These are phyloP conservation scores for Lerista edwardsae DNA, from an alignment of 2,797 vertebrate genomes.

Conservation along the genomic window DNA sequence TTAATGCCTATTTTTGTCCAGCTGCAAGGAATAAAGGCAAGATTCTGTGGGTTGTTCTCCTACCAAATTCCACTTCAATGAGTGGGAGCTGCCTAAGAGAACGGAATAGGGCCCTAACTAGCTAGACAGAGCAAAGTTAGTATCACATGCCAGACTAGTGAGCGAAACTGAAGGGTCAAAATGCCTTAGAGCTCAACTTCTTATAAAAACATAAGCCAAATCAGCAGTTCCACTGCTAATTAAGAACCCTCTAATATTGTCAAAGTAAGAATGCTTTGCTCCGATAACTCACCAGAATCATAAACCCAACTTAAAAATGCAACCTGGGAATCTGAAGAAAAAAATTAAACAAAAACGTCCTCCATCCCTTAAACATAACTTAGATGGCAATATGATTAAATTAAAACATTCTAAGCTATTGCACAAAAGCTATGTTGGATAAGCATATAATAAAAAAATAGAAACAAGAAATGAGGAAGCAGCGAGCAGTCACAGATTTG, in stretches of 20 bases:
- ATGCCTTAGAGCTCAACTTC: conserved; percentile 55
- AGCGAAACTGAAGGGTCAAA: conserved; percentile 61
- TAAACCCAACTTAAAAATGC: conserved; percentile 84
- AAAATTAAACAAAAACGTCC: conserved; percentile 76
- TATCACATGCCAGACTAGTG: conserved; percentile 64
- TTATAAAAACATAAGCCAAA: conserved; percentile 54
- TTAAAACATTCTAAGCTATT: conserved; percentile 90
- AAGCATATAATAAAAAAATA: conserved; percentile 81
- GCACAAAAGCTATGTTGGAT: conserved; percentile 89
- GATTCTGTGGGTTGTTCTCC: neutral
- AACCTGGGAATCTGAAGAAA: conserved; percentile 84
- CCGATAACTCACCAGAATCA: conserved; percentile 76
- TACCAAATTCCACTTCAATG: neutral
- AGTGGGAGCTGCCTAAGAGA: neutral
- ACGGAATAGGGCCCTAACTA: conserved; percentile 46
- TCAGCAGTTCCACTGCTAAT: conserved; percentile 59
- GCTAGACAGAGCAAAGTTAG: conserved; percentile 66
- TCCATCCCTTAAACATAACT: conserved; percentile 86
- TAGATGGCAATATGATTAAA: conserved; percentile 88
- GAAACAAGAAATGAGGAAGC: conserved; percentile 69
- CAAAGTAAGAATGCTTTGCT: conserved; percentile 60
- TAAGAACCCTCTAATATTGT: conserved; percentile 69
- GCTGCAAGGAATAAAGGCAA: conserved; percentile 65
- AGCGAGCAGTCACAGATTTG: conserved; percentile 68
- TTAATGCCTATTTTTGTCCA: conserved; percentile 53